Percentiles rank a stretch among this genome's conserved stretches.
phyloP scores from a whole-genome alignment of 2,113 vertebrate genomes.

The Herpetotheres cachinnans region DNA sequence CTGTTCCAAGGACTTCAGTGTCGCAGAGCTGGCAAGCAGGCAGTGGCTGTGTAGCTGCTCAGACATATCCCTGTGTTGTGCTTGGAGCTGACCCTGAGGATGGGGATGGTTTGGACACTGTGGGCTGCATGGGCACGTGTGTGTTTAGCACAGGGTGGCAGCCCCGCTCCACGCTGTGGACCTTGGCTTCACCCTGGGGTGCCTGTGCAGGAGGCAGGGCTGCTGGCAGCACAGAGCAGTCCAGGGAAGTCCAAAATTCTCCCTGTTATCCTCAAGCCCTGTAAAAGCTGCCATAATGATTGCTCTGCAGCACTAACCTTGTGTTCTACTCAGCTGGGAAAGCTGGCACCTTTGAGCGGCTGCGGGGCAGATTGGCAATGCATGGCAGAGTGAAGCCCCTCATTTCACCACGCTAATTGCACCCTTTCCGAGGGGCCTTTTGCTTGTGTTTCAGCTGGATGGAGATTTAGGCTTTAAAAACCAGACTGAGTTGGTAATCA shows the following conservation, averaged over 20 bases:
- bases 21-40: background rate
- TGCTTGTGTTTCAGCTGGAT: background rate
- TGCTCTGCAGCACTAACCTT: background rate
- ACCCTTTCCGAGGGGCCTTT: background rate
- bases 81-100: background rate
- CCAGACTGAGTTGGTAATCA: background rate
- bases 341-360: background rate
- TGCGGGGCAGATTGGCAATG: accelerated
- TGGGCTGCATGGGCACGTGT: background rate
- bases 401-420: accelerated
- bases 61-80: background rate
- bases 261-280: background rate
- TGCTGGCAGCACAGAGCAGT: background rate
- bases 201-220: background rate
- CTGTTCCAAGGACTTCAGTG: background rate
- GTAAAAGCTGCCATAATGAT: background rate
- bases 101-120: background rate
- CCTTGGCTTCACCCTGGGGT: background rate
- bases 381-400: background rate
- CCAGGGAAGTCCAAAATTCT: background rate
- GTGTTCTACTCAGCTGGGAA: background rate
- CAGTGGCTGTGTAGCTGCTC: background rate
- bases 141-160: background rate
- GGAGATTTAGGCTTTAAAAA: background rate
- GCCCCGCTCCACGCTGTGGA: background rate